phyloP scores from a whole-genome alignment of 2,113 vertebrate species.

The Daubentonia madagascariensis region DNA sequence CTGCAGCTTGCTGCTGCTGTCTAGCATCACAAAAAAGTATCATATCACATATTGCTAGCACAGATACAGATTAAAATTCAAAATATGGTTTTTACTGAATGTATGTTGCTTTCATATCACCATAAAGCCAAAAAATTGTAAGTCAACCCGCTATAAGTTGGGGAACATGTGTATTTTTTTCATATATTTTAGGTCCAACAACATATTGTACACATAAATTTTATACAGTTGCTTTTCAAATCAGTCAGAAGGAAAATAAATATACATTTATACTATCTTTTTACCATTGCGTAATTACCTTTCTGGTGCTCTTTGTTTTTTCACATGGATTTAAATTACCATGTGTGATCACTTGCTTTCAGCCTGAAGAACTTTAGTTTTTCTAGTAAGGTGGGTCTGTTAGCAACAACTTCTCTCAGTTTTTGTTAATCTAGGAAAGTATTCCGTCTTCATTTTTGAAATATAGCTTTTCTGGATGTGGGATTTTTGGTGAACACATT shows the following conservation, averaged over 20 bases:
- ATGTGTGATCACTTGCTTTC: neutral
- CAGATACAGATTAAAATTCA: no score
- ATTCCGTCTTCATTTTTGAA: no score
- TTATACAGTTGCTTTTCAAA: neutral
- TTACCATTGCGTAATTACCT: neutral
- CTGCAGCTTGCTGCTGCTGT: no score
- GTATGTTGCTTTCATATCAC: no score
- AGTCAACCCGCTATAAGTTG: neutral
- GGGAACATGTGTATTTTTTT: neutral
- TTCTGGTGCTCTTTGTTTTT: neutral
- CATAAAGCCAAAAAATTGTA: neutral
- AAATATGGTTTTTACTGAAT: no score
- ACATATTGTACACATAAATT: neutral
- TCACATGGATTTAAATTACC: neutral
- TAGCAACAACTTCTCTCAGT: neutral
- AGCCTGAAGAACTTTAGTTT: neutral
- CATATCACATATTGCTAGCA: neutral
- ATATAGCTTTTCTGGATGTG: no score
- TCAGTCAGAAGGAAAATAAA: neutral
- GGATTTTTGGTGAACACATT: no score
- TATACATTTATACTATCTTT: neutral
- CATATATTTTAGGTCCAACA: neutral
- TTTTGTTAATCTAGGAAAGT: no score
- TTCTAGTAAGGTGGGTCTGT: neutral
- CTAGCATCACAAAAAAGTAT: neutral